Base-by-base conservation (phyloP, 1,140 invertebrate genomes). In the Brevipalpus yothersi region DNA sequence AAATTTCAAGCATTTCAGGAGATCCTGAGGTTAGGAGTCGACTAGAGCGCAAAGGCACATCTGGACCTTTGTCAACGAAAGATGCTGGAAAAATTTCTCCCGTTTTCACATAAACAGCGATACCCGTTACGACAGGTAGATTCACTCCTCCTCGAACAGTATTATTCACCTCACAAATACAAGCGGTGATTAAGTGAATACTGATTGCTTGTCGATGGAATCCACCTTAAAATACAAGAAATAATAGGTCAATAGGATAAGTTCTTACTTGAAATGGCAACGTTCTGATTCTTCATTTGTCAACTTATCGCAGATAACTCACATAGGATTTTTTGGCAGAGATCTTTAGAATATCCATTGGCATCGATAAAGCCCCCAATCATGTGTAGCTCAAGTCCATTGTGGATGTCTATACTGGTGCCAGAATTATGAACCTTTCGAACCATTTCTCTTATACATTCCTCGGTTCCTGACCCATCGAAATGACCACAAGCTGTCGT, bases 311-410 rank as follows among this genome's bases (percentile, higher is more conserved):
- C 19, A 39, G 19, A 8, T 19, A 42, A 79, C 84, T 81, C 74
- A 92, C 88, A 81, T 74, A 95, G 82, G 66, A 92, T 80, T 72
- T 82, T 83, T 65, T 82, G 82, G 67, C 90, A 88, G 40, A 93
- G 75, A 68, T 88, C 82, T 69, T 91, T 86, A n/a, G 86, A 86
- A 67, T 83, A 83, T 60, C 79, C 76, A 63, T 79, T 76, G 19
- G 80, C 77, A 73, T 93, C 89, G 43, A 80, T 79, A 72, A 87
- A 93, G 40, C 88, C 89, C 40, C 90, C 90, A 63, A 90, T 78
- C 45, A 95, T 71, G 67, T 89, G 86, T 59, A 95, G 74, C 69
- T 94, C 86, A 45, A 92, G 47, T 43, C 61, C 61, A 53, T 23
- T 19, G 31, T 31, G 31, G 7, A 31, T n/a, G 39, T 42, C 17